phyloP scores from a whole-genome alignment of 2,888 invertebrate genomes.

The Encarsia formosa region DNA sequence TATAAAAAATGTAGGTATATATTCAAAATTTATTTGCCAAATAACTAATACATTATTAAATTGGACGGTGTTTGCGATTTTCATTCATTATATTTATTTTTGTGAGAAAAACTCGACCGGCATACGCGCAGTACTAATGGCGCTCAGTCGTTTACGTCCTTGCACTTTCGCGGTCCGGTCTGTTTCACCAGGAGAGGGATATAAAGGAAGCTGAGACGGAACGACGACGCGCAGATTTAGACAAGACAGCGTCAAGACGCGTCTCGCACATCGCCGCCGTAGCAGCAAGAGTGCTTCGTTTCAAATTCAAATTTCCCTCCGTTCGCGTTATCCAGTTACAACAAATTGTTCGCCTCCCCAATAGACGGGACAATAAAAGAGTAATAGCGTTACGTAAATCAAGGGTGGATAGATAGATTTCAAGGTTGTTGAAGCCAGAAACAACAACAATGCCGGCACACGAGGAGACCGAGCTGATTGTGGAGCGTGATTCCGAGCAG shows the following conservation, averaged over 20 bases:
- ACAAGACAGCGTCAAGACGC: not conserved
- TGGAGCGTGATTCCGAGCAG: not conserved
- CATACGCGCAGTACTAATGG: too few species aligned
- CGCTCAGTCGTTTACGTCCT: constrained; percentile 12
- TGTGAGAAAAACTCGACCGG: too few species aligned
- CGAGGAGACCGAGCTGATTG: constrained; percentile 12
- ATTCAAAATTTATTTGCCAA: too few species aligned
- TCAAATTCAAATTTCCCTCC: not conserved
- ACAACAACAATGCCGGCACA: constrained; percentile 11
- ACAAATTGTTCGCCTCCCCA: too few species aligned
- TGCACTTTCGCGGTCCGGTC: constrained; percentile 18
- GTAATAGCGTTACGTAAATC: too few species aligned
- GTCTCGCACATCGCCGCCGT: not conserved
- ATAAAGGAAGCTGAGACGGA: constrained; percentile 25
- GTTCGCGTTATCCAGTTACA: too few species aligned
- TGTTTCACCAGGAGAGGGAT: not conserved
- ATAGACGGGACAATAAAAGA: too few species aligned
- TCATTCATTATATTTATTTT: too few species aligned
- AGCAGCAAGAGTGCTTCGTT: not conserved
- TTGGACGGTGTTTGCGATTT: too few species aligned
- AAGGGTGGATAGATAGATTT: too few species aligned
- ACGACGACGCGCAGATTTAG: constrained; percentile 7
- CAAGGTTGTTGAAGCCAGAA: not conserved
- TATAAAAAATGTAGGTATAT: too few species aligned
- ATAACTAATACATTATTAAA: too few species aligned